Evolutionary conservation across 2,888 invertebrate genomes (phyloP).

Genomic region (Troglohyphantes excavatus): DNA sequence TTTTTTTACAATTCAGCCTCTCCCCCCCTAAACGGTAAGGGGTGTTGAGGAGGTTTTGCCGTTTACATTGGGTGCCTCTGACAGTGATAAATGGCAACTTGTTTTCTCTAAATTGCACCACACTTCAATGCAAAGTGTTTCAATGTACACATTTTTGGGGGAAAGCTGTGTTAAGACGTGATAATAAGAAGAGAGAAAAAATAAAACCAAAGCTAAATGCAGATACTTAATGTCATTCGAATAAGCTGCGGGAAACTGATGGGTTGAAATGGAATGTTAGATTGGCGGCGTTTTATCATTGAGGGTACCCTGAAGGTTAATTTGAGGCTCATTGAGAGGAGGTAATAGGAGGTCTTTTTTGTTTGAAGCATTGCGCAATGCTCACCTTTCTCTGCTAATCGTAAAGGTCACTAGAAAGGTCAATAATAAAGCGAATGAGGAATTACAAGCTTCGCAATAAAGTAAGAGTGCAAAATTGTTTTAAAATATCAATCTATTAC

Average conservation of each 20-base stretch:
- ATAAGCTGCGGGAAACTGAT: conserved; percentile 57
- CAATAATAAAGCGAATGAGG: too few species aligned
- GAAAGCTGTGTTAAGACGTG: conserved; percentile 46
- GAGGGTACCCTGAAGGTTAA: conserved; percentile 36
- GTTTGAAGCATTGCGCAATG: conserved; percentile 22
- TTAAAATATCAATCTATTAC: too few species aligned
- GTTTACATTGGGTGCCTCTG: conserved; percentile 67
- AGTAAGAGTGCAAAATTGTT: too few species aligned
- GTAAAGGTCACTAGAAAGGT: background rate
- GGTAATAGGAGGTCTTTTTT: conserved; percentile 35
- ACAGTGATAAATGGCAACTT: conserved; percentile 73
- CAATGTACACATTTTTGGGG: conserved; percentile 62
- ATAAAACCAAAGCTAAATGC: conserved; percentile 26
- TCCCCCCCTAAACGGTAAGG: background rate
- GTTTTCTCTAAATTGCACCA: conserved; percentile 66
- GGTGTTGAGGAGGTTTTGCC: conserved; percentile 46
- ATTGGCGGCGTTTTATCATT: conserved; percentile 14
- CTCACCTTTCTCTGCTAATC: conserved; percentile 21
- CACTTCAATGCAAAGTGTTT: conserved; percentile 72
- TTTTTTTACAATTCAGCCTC: conserved; percentile 24
- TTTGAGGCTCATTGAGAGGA: conserved; percentile 22
- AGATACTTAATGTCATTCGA: conserved; percentile 59
- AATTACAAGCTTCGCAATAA: too few species aligned
- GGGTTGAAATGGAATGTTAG: conserved; percentile 44
- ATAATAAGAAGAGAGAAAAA: conserved; percentile 4